A percentile compares a stretch with the other conserved stretches of the same genome.
Evolutionary conservation across 1,140 invertebrate species (phyloP).

Genomic region (Steinernema khuongi): DNA sequence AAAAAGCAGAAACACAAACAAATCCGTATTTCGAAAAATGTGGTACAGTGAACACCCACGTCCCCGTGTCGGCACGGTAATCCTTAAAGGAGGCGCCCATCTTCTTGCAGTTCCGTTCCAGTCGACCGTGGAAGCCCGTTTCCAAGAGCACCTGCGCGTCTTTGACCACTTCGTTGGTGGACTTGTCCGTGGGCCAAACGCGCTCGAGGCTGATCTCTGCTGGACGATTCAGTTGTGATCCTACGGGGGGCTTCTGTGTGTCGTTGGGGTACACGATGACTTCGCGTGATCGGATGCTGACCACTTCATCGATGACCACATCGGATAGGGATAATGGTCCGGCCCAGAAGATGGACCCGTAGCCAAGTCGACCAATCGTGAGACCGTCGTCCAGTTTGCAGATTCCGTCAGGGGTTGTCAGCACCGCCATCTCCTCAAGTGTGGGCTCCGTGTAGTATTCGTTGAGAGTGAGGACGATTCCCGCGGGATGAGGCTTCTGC

Average conservation of each 20-base stretch:
- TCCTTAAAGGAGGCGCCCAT: constrained; percentile 84
- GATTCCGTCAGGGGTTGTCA: constrained; percentile 67
- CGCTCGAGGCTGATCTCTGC: constrained; percentile 85
- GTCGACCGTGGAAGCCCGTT: constrained; percentile 80
- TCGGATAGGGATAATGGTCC: constrained; percentile 52
- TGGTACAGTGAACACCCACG: constrained; percentile 77
- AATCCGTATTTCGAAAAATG: constrained; percentile 95
- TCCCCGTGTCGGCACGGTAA: constrained; percentile 86
- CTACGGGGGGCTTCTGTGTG: constrained; percentile 70
- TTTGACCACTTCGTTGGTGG: constrained; percentile 72
- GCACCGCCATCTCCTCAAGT: constrained; percentile 69
- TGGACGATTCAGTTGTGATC: constrained; percentile 78
- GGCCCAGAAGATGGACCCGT: constrained; percentile 82
- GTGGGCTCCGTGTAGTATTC: constrained; percentile 79
- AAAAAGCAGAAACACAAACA: constrained; percentile 68
- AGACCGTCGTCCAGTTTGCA: constrained; percentile 80
- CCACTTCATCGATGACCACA: constrained; percentile 53
- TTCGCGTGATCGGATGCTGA: constrained; percentile 63
- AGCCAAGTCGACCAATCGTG: constrained; percentile 79
- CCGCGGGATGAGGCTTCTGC: neutral
- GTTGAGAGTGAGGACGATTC: neutral
- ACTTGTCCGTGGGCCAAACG: constrained; percentile 88
- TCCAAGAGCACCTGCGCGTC: constrained; percentile 59
- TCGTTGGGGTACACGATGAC: constrained; percentile 68
- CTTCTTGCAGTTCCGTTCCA: constrained; percentile 76